Evolutionary conservation across 2,888 invertebrate species (phyloP), one percentile per base, ranked within the genome.

Genomic region (Cyclophora albipunctata): DNA sequence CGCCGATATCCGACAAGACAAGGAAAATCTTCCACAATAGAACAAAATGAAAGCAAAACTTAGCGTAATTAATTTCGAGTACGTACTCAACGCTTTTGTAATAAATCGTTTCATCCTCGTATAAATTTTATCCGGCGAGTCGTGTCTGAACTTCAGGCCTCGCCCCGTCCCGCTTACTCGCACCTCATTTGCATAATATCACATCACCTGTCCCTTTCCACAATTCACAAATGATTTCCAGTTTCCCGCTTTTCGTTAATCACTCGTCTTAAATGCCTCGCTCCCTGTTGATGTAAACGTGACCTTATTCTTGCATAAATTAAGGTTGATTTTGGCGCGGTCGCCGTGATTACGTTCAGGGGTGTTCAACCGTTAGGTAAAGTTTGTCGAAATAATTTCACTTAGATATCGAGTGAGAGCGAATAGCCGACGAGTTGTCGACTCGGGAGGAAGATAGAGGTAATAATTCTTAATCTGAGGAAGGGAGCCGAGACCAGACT

Each of bases 21-120:
- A 67, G 75, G 71, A 69, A 71, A 78, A 77, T 71, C 75, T 69
- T 62, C 69, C 70, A 75, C 78, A 78, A 78, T 71, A 71, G 71
- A 63, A 75, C 75, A 74, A 76, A 81, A 78, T 76, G 81, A 77
- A 80, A 81, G 80, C 80, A 79, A 81, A 80, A 81, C 82, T 81
- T 81, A 72, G 66, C 66, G 75, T 77, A 79, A 88, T 88, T 88
- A 88, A 88, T 87, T 86, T 84, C 76, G 69, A 85, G 85, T 81
- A 83, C 81, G 81, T 79, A 81, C 84, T 87, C 88, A 82, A 84
- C 85, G 88, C 84, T 85, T 84, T 82, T 80, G 86, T 86, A 84
- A 88, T 88, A 88, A 88, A 87, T 88, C 87, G 85, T 84, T 85
- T 84, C 82, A 85, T 85, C 84, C 81, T 75, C 72, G 75, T 77